Conservation (phyloP, 1,140 invertebrate species). For the Habropoda laboriosa region DNA sequence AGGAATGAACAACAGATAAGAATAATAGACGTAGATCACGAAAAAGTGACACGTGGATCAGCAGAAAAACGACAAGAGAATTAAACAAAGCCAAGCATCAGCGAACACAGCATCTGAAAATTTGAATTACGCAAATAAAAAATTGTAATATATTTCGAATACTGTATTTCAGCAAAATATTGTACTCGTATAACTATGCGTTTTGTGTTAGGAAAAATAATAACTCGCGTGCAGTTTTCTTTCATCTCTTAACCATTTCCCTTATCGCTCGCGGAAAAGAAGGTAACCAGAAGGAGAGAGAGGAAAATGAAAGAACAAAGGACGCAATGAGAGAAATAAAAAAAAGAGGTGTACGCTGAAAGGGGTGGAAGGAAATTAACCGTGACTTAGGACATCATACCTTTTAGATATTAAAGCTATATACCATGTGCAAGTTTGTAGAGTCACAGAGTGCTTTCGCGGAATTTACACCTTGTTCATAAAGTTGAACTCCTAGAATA, state of each 20-base stretch:
- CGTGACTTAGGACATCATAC: background rate
- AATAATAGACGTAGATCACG: background rate
- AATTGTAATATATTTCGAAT: background rate
- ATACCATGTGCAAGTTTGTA: background rate
- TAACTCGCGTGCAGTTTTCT: background rate
- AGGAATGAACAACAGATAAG: background rate
- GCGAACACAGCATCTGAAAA: background rate
- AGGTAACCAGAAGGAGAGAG: background rate
- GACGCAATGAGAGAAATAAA: background rate
- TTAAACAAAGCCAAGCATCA: background rate
- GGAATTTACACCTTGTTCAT: too few species aligned
- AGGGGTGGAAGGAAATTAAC: background rate
- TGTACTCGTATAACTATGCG: background rate
- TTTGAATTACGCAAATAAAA: background rate
- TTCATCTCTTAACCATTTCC: background rate
- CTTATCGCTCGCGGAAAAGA: background rate
- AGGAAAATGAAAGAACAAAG: background rate
- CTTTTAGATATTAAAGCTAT: background rate
- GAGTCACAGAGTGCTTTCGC: background rate
- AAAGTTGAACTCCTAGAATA: too few species aligned
- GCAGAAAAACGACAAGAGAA: background rate
- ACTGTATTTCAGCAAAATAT: background rate
- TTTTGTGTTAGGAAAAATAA: background rate
- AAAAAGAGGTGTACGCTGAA: background rate
- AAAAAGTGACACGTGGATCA: background rate